A percentile compares a stretch with the other conserved stretches of the same genome.
phyloP scores from a whole-genome alignment of 2,113 vertebrate genomes.

The Oophaga pumilio region DNA sequence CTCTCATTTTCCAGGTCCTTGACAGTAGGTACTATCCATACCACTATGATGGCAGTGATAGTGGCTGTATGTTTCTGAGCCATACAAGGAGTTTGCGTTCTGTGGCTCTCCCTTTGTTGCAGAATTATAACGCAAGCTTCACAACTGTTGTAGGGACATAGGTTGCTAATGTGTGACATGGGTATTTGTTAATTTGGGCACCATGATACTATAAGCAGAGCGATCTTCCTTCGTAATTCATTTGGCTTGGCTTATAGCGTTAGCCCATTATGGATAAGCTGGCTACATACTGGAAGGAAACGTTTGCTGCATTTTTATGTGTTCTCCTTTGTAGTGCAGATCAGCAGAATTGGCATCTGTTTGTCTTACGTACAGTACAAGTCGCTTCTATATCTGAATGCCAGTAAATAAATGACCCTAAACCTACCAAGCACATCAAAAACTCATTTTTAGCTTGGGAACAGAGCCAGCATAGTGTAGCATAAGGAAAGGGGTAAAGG shows the following conservation, averaged over 20 bases:
- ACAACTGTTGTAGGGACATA: too few relatives aligned
- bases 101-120: background rate
- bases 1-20: too few relatives aligned
- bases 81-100: background rate
- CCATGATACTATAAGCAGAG: background rate
- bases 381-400: slow-evolving; percentile 17
- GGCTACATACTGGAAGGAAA: background rate
- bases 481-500: slow-evolving; percentile 28
- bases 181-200: background rate
- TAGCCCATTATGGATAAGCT: background rate
- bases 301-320: background rate
- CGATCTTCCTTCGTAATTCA: background rate
- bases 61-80: background rate
- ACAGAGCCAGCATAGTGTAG: slow-evolving; percentile 41
- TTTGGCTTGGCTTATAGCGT: background rate
- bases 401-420: slow-evolving; percentile 47
- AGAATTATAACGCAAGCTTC: background rate
- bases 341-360: slow-evolving; percentile 39
- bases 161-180: background rate
- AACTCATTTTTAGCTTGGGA: slow-evolving; percentile 47
- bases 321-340: background rate
- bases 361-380: slow-evolving; percentile 6
- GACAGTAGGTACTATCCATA: too few relatives aligned
- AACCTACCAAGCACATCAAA: slow-evolving; percentile 41
- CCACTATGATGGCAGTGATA: too few relatives aligned